A percentile compares a stretch with the other conserved stretches of the same genome.
Evolutionary conservation across 2,113 vertebrate genomes (phyloP).

Genomic region (Dascyllus trimaculatus): DNA sequence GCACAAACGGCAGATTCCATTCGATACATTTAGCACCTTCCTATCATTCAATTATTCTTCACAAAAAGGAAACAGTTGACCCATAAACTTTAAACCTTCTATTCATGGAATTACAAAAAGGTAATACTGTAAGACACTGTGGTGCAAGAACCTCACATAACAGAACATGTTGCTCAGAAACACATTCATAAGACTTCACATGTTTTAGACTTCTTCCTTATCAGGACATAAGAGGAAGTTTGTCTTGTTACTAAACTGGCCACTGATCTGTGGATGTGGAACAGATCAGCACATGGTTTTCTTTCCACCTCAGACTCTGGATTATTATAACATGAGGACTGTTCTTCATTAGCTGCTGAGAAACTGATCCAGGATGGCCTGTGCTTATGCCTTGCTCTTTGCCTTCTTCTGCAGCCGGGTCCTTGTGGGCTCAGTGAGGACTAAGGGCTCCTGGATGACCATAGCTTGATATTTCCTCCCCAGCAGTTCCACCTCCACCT

Average conservation of each 20-base stretch:
- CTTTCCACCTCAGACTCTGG: neutral
- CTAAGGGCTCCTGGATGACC: conserved; percentile 90
- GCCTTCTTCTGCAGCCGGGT: conserved; percentile 88
- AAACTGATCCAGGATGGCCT: neutral
- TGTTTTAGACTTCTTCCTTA: neutral
- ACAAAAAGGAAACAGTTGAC: neutral
- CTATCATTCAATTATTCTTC: neutral
- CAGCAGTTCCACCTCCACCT: conserved; percentile 94
- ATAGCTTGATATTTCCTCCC: conserved; percentile 90
- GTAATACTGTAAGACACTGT: conserved; percentile 37
- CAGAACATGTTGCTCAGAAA: conserved; percentile 5
- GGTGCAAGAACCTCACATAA: neutral
- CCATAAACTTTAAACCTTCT: conserved; percentile 31
- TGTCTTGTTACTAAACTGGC: neutral
- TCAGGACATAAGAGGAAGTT: conserved; percentile 7
- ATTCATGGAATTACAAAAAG: conserved; percentile 50
- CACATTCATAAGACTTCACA: conserved; percentile 12
- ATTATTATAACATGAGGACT: conserved; percentile 9
- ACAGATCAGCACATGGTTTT: conserved; percentile 6
- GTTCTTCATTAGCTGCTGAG: conserved; percentile 10
- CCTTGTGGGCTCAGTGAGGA: conserved; percentile 91
- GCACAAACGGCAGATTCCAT: neutral
- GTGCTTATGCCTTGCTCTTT: conserved; percentile 65
- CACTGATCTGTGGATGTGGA: neutral
- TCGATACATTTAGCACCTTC: neutral